Evolutionary conservation across 2,888 invertebrate species (phyloP).

Genomic region (Apodemia duryi): DNA sequence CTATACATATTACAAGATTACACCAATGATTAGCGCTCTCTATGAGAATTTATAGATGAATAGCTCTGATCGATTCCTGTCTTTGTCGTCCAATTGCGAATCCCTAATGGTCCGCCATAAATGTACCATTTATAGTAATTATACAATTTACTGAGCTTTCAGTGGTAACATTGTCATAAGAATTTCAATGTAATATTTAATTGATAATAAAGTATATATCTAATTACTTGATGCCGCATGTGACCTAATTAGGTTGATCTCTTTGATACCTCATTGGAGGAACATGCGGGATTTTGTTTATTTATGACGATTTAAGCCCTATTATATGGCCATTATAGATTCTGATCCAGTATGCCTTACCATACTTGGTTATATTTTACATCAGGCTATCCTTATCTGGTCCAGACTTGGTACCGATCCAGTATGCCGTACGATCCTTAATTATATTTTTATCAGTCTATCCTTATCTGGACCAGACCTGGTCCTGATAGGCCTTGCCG

Average conservation of each 20-base stretch:
- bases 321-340: too few relatives aligned
- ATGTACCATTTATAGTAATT: conserved; percentile 43
- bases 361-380: too few relatives aligned
- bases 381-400: background rate
- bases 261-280: background rate
- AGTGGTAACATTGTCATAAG: conserved; percentile 56
- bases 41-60: too few relatives aligned
- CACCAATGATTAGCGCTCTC: background rate
- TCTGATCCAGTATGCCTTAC: too few relatives aligned
- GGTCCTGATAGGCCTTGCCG: too few relatives aligned
- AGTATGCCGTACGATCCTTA: too few relatives aligned
- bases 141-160: conserved; percentile 58
- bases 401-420: background rate
- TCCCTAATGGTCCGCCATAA: conserved; percentile 53
- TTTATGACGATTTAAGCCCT: background rate
- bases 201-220: conserved; percentile 69
- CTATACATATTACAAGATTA: background rate
- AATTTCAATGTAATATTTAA: conserved; percentile 67
- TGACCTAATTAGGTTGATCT: background rate
- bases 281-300: background rate
- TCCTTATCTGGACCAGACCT: too few relatives aligned
- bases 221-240: conserved; percentile 28
- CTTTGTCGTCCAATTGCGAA: too few relatives aligned
- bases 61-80: too few relatives aligned
- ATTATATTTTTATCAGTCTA: too few relatives aligned